These are phyloP conservation scores for Paralichthys olivaceus DNA, from an alignment of 2,113 vertebrate genomes.

Conservation along the genomic window DNA sequence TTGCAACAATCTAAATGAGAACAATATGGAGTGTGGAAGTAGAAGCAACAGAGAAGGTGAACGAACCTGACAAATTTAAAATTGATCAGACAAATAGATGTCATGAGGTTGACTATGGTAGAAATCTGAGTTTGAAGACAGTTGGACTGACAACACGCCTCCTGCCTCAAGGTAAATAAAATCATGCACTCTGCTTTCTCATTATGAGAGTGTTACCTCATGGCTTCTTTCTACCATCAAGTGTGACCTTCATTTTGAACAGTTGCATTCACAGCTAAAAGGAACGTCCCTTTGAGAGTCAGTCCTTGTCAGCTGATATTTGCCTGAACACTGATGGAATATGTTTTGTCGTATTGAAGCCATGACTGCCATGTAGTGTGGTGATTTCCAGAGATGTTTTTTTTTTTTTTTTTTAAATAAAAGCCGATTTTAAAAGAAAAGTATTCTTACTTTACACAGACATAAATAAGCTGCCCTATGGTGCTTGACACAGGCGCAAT, in stretches of 20 bases:
- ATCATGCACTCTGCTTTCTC: background rate
- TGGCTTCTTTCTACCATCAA: background rate
- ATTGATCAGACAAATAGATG: background rate
- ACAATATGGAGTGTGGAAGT: background rate
- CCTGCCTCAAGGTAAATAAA: constrained; percentile 19
- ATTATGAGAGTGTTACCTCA: too few relatives aligned
- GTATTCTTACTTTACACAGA: background rate
- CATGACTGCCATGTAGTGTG: background rate
- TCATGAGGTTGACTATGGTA: background rate
- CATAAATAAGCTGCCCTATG: background rate
- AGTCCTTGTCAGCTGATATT: constrained; percentile 26
- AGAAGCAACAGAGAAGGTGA: background rate
- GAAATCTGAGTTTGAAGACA: background rate
- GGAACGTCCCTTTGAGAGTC: background rate
- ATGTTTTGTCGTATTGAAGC: constrained; percentile 13
- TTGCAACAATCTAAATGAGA: background rate
- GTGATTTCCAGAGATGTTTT: background rate
- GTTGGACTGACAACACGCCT: background rate
- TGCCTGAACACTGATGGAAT: constrained; percentile 25
- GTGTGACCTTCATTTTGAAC: background rate
- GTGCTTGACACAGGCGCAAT: constrained; percentile 1
- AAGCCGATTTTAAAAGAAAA: background rate
- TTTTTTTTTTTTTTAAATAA: background rate
- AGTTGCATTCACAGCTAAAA: constrained; percentile 2
- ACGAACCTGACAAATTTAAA: background rate